These are phyloP conservation scores for pig (Sus scrofa) DNA, from an alignment of 2,113 vertebrate genomes.

Conservation along the genomic window T2T-Sscrofa CM000817.6:171686501-171687000, in stretches of 20 bases:
- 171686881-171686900: background rate
- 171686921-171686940: background rate
- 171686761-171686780: background rate
- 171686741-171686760: background rate
- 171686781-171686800: background rate
- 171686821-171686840: accelerated
- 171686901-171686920: background rate
- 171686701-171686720: background rate
- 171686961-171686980: background rate
- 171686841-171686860: background rate
- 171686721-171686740: background rate
- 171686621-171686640: background rate
- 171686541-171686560: background rate
- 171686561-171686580: background rate
- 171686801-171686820: background rate
- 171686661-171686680: background rate
- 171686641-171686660: background rate
- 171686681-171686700: background rate
- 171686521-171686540: background rate
- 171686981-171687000: background rate
- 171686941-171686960: background rate
- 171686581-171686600: background rate
- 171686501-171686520: background rate
- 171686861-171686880: background rate
- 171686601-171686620: background rate